Conservation (phyloP, 2,113 vertebrate species). For the Cebidichthys violaceus region DNA sequence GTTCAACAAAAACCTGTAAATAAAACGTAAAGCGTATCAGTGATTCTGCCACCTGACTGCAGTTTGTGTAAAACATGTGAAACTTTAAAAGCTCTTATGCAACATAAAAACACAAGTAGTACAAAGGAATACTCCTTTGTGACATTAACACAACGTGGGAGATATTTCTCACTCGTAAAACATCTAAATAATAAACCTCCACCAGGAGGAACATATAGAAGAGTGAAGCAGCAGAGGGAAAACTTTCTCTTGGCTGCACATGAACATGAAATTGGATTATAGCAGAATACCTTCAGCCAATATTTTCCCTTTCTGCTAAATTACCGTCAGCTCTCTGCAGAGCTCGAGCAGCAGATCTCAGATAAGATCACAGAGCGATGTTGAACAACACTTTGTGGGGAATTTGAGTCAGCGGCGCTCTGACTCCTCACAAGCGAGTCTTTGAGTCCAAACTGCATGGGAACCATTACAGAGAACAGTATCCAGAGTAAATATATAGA, state of each 20-base stretch:
- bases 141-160: too few species aligned
- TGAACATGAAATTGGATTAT: slow-evolving; percentile 70
- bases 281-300: slow-evolving; percentile 56
- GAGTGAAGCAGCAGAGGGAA: slow-evolving; percentile 34
- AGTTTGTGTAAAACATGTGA: too few species aligned
- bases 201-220: background rate
- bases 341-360: slow-evolving; percentile 64
- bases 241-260: slow-evolving; percentile 48
- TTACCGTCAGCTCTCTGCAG: slow-evolving; percentile 46
- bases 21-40: too few species aligned
- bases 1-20: too few species aligned
- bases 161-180: background rate
- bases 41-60: too few species aligned
- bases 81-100: too few species aligned
- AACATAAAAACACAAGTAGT: too few species aligned
- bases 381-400: slow-evolving; percentile 46
- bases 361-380: slow-evolving; percentile 59
- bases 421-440: slow-evolving; percentile 59
- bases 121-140: too few species aligned
- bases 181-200: background rate
- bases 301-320: slow-evolving; percentile 69
- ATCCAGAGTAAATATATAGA: slow-evolving; percentile 68
- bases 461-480: slow-evolving; percentile 71
- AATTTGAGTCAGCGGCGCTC: slow-evolving; percentile 33
- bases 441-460: slow-evolving; percentile 69